Conservation (phyloP, 2,113 vertebrate genomes). For the Procavia capensis region DNA sequence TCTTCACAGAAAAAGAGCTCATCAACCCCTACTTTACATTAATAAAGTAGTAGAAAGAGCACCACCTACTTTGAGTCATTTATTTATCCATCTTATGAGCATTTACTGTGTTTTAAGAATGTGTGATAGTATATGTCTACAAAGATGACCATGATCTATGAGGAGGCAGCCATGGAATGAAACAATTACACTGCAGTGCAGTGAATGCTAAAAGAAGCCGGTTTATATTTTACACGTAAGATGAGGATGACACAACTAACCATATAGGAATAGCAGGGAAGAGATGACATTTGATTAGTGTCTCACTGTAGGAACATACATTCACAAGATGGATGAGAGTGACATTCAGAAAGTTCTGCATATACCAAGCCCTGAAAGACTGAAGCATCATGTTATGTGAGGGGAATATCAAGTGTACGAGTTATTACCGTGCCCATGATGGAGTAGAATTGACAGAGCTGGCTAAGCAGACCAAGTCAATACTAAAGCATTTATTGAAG, state of each 20-base stretch:
- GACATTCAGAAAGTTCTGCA: neutral
- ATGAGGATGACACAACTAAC: neutral
- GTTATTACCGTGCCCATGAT: neutral
- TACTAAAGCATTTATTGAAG: neutral
- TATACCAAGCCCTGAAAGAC: neutral
- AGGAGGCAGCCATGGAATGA: neutral
- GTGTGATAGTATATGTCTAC: neutral
- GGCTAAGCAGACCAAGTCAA: rapidly evolving
- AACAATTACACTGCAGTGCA: neutral
- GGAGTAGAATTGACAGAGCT: neutral
- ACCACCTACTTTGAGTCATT: neutral
- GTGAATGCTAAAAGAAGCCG: neutral
- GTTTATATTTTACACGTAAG: neutral
- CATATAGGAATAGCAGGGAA: neutral
- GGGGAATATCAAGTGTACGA: neutral
- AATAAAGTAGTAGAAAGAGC: neutral
- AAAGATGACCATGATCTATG: neutral
- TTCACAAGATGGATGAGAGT: neutral
- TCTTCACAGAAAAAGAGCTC: neutral
- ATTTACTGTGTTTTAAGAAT: neutral
- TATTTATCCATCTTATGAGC: neutral
- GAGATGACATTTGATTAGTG: neutral
- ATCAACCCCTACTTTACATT: neutral
- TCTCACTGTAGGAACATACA: neutral
- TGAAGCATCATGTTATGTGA: neutral